phyloP scores from a whole-genome alignment of 2,113 vertebrate genomes.

The Alouatta palliata region DNA sequence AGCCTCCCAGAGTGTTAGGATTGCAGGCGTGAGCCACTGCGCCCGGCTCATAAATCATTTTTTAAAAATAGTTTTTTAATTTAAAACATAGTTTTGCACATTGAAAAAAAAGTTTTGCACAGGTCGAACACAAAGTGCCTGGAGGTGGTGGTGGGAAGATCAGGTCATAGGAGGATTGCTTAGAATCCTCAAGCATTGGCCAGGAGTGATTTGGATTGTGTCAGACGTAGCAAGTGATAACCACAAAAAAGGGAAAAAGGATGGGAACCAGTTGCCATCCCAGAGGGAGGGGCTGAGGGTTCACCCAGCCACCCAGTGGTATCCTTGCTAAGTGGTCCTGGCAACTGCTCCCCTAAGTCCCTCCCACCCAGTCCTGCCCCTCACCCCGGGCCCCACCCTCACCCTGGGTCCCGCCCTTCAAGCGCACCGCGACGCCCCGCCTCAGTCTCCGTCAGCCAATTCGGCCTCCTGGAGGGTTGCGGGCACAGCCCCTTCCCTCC shows the following conservation, averaged over 20 bases:
- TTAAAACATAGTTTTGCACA: constrained; percentile 25
- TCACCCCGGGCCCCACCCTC: not conserved
- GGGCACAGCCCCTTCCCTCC: constrained; percentile 9
- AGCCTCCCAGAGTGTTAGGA: too few species aligned
- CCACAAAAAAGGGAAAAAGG: not conserved
- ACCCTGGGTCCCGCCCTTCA: too few species aligned
- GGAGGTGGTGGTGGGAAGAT: not conserved
- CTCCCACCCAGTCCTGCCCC: too few species aligned
- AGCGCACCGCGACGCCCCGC: too few species aligned
- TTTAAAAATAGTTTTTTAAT: not conserved
- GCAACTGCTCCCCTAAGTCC: not conserved
- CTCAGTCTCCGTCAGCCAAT: not conserved
- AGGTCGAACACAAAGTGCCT: not conserved
- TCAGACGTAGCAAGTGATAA: constrained; percentile 43
- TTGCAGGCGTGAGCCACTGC: too few species aligned
- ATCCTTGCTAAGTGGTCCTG: not conserved
- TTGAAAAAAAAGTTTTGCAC: constrained; percentile 26
- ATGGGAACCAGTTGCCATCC: not conserved
- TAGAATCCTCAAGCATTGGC: not conserved
- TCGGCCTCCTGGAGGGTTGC: constrained; percentile 37
- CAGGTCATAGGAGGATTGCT: not conserved
- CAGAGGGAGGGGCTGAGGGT: not conserved
- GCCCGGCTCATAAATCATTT: not conserved
- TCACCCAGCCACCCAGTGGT: not conserved
- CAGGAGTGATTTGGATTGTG: constrained; percentile 23